These are phyloP conservation scores for Herpetotheres cachinnans DNA, from an alignment of 2,113 vertebrate genomes.

Conservation along the genomic window DNA sequence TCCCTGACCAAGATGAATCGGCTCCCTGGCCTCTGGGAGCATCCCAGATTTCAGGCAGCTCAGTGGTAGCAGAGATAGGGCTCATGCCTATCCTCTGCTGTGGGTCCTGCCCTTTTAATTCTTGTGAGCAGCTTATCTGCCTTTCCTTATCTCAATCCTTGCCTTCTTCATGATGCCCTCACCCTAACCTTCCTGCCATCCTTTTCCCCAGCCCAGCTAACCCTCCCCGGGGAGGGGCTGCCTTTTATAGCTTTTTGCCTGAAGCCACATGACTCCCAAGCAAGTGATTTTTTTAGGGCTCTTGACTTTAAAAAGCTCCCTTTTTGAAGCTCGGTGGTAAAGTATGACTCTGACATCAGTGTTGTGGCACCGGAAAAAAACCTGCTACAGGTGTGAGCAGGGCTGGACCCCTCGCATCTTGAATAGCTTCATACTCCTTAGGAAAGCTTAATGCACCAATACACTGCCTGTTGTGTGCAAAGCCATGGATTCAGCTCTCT, in stretches of 20 bases:
- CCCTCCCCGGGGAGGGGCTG: background rate
- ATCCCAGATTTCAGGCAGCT: background rate
- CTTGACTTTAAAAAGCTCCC: background rate
- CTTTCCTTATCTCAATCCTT: background rate
- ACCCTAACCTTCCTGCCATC: background rate
- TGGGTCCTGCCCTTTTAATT: background rate
- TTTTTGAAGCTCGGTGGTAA: background rate
- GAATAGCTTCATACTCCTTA: background rate
- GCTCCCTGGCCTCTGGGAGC: background rate
- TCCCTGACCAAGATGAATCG: background rate
- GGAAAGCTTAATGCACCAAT: background rate
- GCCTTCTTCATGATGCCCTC: background rate
- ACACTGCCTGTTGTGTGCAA: background rate
- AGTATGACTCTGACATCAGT: background rate
- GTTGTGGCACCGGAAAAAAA: background rate
- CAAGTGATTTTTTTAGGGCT: background rate
- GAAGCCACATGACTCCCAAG: background rate
- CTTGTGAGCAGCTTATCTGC: background rate
- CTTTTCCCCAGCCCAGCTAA: background rate
- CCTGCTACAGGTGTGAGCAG: background rate
- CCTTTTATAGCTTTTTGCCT: background rate
- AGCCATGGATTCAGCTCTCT: background rate
- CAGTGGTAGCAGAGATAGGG: accelerated
- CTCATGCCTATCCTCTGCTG: background rate
- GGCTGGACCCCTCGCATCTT: background rate